Evolutionary conservation across 2,797 vertebrate species (phyloP).

Genomic region (Ctenochaetus hawaiiensis): DNA sequence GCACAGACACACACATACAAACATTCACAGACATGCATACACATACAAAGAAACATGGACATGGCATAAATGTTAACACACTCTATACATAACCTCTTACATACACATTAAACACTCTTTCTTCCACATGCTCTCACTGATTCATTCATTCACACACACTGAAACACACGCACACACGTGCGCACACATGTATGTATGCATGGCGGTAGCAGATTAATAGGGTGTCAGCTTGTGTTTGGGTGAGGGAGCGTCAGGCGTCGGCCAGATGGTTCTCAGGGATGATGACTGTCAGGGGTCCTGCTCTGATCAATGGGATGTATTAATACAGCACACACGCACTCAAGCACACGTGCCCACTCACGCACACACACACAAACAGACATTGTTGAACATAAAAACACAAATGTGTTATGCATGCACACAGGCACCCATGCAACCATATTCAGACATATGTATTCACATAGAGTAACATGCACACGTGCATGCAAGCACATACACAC

Average conservation of each 20-base stretch:
- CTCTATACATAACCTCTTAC: slow-evolving; percentile 62
- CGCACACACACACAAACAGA: slow-evolving; percentile 12
- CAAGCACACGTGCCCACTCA: slow-evolving; percentile 25
- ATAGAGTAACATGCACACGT: slow-evolving; percentile 41
- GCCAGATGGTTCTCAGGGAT: slow-evolving; percentile 99
- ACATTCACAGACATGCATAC: slow-evolving; percentile 23
- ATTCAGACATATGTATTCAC: slow-evolving; percentile 61
- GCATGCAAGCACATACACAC: slow-evolving; percentile 30
- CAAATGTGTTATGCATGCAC: slow-evolving; percentile 54
- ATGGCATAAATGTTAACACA: slow-evolving; percentile 64
- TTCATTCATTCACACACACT: slow-evolving; percentile 62
- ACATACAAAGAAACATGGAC: slow-evolving; percentile 47
- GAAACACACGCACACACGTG: slow-evolving; percentile 23
- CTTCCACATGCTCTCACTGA: slow-evolving; percentile 41
- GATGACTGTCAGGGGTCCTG: slow-evolving; percentile 99
- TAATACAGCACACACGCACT: slow-evolving; percentile 89
- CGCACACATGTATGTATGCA: slow-evolving; percentile 71
- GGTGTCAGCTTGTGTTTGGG: slow-evolving; percentile 99
- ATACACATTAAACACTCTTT: slow-evolving; percentile 53
- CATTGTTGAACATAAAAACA: slow-evolving; percentile 62
- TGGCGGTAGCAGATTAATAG: slow-evolving; percentile 98
- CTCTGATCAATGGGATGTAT: slow-evolving; percentile 99
- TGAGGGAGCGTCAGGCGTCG: slow-evolving; percentile 99
- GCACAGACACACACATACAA: slow-evolving; percentile 26
- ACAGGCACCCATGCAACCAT: slow-evolving; percentile 45